phyloP scores from a whole-genome alignment of 2,797 vertebrate species.

The Sebastes hubbsi region DNA sequence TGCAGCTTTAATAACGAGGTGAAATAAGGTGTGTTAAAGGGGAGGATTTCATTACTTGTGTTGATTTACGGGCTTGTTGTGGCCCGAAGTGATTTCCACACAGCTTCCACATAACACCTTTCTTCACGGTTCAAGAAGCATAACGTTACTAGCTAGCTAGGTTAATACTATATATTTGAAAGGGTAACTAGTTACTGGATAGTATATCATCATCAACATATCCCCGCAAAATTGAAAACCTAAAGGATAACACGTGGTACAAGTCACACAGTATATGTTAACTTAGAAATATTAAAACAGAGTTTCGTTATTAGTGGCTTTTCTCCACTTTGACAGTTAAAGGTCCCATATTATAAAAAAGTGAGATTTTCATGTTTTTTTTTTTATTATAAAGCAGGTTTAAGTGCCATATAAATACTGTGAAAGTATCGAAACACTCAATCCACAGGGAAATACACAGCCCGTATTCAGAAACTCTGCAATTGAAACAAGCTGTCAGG shows the following conservation, averaged over 20 bases:
- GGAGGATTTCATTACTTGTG: not conserved
- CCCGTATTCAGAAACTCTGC: too few relatives aligned
- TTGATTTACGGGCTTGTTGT: constrained; percentile 9
- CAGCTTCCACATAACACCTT: not conserved
- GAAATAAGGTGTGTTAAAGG: not conserved
- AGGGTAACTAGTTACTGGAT: too few relatives aligned
- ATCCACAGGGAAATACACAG: too few relatives aligned
- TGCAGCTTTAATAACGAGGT: not conserved
- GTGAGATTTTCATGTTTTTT: too few relatives aligned
- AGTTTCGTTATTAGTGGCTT: not conserved
- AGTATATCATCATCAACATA: not conserved
- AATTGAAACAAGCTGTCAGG: too few relatives aligned
- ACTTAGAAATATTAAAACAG: not conserved
- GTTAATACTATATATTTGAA: not conserved
- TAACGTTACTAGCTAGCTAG: too few relatives aligned
- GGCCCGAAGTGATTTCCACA: not conserved
- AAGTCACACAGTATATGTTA: not conserved
- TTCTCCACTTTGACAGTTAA: not conserved
- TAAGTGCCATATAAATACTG: too few relatives aligned
- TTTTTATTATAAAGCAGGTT: too few relatives aligned
- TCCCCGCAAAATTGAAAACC: constrained; percentile 2
- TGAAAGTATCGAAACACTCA: too few relatives aligned
- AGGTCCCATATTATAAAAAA: too few relatives aligned
- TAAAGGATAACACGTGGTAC: accelerated
- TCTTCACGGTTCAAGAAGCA: not conserved